Conservation (phyloP, 2,797 vertebrate genomes). For the Centroberyx gerrardi region DNA sequence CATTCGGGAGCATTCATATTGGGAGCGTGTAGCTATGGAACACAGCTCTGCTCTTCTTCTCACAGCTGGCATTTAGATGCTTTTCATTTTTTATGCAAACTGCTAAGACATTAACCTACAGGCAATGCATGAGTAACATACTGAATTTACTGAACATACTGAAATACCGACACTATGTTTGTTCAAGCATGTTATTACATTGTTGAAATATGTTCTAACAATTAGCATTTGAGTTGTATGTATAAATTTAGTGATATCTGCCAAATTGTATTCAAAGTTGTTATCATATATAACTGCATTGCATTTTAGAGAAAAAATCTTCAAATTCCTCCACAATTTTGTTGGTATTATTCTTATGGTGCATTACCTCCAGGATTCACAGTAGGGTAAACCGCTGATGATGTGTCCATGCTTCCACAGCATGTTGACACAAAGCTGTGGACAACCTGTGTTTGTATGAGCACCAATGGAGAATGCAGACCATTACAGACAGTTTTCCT, state of each 20-base stretch:
- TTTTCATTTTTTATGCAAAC: constrained; percentile 74
- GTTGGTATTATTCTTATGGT: constrained; percentile 9
- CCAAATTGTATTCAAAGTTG: not conserved
- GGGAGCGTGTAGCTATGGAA: constrained; percentile 68
- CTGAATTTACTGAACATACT: constrained; percentile 17
- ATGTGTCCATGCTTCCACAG: not conserved
- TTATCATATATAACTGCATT: too few species aligned
- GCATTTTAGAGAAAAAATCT: too few species aligned
- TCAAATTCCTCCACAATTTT: not conserved
- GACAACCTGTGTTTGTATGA: not conserved
- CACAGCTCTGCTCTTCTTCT: constrained; percentile 61
- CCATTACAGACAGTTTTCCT: not conserved
- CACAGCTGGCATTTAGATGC: constrained; percentile 48
- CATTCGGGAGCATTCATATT: constrained; percentile 69
- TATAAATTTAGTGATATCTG: not conserved
- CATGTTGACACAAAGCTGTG: not conserved
- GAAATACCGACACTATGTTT: not conserved
- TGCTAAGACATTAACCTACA: constrained; percentile 35
- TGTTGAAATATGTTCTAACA: not conserved
- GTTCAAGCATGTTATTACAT: constrained; percentile 2
- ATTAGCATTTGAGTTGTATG: not conserved
- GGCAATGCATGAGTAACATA: constrained; percentile 35
- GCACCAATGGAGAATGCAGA: not conserved
- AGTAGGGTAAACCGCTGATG: not conserved
- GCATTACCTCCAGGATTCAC: constrained; percentile 3